Base-by-base conservation (phyloP, 2,888 invertebrate species). In the Caenorhabditis zanzibari region DNA sequence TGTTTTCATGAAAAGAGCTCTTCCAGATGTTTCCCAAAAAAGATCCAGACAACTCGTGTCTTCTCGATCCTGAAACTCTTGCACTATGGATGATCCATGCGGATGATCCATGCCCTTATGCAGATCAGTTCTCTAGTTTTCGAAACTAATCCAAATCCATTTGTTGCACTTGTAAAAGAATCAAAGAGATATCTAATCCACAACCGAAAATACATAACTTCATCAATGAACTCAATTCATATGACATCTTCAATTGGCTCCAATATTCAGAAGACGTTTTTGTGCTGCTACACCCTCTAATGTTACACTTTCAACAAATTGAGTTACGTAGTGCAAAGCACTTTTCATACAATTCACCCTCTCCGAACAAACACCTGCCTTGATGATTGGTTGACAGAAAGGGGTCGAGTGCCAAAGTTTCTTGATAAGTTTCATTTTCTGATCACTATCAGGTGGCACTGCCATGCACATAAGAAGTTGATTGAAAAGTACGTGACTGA, bases 401-500 rank as follows among this genome's bases (percentile, higher is more conserved):
- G 68, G 58, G 71, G 44, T 61, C 66, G 66, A n/a, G 66, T 64
- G 74, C 52, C 63, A 74, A 63, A 32, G 28, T 75, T 75, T 58
- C 58, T 75, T 47, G 66, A 66, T 66, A 75, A 56, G 74, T 68
- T 68, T 68, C 74, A 44, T 47, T 44, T 64, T 64, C 32, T 56
- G 63, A 74, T 64, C 66, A 49, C 47, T 75, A 66, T 75, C 66
- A 75, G 66, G 75, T 54, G 66, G 58, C 75, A 66, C 10, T 58
- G 66, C 44, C 74, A 56, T 49, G 73, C 54, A 74, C 54, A 64
- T 54, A 41, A 24, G 38, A 66, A 26, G 32, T 66, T 66, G 66
- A 66, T 75, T 54, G 54, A 74, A 74, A 74, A 74, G 72, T 73
- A 61, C 72, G 49, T 66, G 52, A 66, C 61, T 49, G 72, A 61